These are phyloP conservation scores for Acipenser oxyrinchus DNA, from an alignment of 2,797 vertebrate species.

Conservation along the genomic window DNA sequence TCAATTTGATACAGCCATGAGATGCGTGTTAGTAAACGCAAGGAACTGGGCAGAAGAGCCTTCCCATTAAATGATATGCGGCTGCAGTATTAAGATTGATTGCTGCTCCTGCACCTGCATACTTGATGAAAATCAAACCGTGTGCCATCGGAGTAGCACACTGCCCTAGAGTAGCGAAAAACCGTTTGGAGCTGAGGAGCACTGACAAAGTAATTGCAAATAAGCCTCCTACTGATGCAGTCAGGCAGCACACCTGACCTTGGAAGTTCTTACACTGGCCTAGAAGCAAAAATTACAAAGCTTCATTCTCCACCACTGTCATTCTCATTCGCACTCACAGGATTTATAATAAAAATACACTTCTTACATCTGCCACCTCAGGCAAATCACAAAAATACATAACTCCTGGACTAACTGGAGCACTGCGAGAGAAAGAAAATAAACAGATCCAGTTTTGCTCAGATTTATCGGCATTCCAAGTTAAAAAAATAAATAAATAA, in stretches of 20 bases:
- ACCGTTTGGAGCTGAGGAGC: not conserved
- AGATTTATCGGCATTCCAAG: constrained; percentile 6
- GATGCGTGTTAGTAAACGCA: constrained; percentile 5
- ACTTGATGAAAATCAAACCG: constrained; percentile 1
- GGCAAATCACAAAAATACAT: not conserved
- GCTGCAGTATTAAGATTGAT: constrained; percentile 9
- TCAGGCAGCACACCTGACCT: not conserved
- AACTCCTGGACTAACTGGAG: not conserved
- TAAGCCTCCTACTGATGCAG: not conserved
- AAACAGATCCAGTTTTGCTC: not conserved
- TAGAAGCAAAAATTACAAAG: constrained; percentile 2
- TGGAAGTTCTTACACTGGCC: constrained; percentile 1
- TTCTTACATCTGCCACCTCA: not conserved
- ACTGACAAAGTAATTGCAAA: constrained; percentile 1
- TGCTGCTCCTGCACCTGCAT: not conserved
- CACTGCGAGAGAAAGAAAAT: not conserved
- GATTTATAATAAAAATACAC: not conserved
- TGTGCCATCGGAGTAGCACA: not conserved
- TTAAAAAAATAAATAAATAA: too few species aligned
- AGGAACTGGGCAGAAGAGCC: not conserved
- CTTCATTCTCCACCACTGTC: constrained; percentile 2
- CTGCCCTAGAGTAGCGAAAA: not conserved
- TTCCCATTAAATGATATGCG: constrained; percentile 1
- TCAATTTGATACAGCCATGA: not conserved
- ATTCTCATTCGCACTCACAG: not conserved